Conservation (phyloP, 2,797 vertebrate genomes). For the Galaxias olidus region DNA sequence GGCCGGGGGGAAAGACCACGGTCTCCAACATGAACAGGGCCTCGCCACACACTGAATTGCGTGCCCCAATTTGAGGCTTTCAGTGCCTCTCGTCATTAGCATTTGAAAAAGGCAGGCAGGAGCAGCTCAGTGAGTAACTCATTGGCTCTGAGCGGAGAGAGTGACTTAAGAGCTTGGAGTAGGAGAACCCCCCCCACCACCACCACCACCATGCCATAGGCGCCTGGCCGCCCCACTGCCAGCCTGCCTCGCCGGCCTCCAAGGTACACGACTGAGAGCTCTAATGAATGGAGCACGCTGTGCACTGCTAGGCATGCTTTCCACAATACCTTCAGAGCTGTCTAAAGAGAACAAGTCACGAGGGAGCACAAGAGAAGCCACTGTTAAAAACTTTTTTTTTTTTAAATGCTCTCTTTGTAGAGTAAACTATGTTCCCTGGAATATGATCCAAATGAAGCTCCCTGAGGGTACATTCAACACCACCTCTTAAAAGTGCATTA, state of each 20-base stretch:
- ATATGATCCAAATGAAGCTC: slow-evolving; percentile 18
- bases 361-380: not conserved
- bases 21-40: slow-evolving; percentile 73
- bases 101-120: slow-evolving; percentile 76
- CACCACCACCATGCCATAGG: not conserved
- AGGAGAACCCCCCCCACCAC: slow-evolving; percentile 35
- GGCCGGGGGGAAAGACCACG: slow-evolving; percentile 42
- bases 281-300: slow-evolving; percentile 41
- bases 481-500: slow-evolving; percentile 18
- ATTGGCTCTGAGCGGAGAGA: slow-evolving; percentile 44
- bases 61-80: slow-evolving; percentile 78
- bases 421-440: not conserved
- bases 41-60: slow-evolving; percentile 79
- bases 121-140: slow-evolving; percentile 63
- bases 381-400: too few relatives aligned
- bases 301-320: slow-evolving; percentile 28
- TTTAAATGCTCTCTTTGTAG: not conserved
- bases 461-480: slow-evolving; percentile 11
- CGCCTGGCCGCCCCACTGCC: not conserved
- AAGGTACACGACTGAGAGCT: slow-evolving; percentile 5
- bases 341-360: not conserved
- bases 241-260: slow-evolving; percentile 7
- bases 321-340: not conserved
- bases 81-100: slow-evolving; percentile 74
- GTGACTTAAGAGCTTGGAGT: slow-evolving; percentile 62